Conservation (phyloP, 2,888 invertebrate genomes). For the Hirtodrosophila cameraria region DNA sequence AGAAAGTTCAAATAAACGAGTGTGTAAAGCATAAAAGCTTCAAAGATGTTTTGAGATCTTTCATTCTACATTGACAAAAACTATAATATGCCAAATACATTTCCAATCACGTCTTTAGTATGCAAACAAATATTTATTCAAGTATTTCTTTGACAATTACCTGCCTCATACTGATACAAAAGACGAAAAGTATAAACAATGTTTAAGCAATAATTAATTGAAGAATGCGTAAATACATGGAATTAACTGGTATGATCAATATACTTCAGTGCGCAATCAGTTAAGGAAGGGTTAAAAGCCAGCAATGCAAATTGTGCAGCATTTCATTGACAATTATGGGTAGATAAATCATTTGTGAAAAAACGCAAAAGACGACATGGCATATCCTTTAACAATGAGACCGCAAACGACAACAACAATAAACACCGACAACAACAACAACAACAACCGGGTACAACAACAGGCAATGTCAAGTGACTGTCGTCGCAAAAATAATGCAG, state of each 20-base stretch:
- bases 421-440: constrained; percentile 4
- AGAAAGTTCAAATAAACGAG: no score
- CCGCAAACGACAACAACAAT: constrained; percentile 32
- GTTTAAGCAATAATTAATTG: constrained; percentile 23
- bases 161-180: background rate
- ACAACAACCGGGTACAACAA: constrained; percentile 5
- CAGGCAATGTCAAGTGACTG: constrained; percentile 38
- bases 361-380: constrained; percentile 42
- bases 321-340: constrained; percentile 59
- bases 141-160: no score
- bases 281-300: constrained; percentile 52
- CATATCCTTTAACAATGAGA: constrained; percentile 47
- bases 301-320: constrained; percentile 47
- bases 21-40: no score
- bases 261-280: constrained; percentile 14
- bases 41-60: no score
- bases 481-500: constrained; percentile 57
- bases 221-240: constrained; percentile 12
- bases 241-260: constrained; percentile 23
- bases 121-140: no score
- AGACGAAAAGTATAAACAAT: background rate
- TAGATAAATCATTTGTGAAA: constrained; percentile 50
- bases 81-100: no score
- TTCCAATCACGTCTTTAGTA: no score
- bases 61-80: no score